Evolutionary conservation across 2,888 invertebrate species (phyloP), one percentile per base, ranked within the genome.

Genomic region (Athrips mouffetella): DNA sequence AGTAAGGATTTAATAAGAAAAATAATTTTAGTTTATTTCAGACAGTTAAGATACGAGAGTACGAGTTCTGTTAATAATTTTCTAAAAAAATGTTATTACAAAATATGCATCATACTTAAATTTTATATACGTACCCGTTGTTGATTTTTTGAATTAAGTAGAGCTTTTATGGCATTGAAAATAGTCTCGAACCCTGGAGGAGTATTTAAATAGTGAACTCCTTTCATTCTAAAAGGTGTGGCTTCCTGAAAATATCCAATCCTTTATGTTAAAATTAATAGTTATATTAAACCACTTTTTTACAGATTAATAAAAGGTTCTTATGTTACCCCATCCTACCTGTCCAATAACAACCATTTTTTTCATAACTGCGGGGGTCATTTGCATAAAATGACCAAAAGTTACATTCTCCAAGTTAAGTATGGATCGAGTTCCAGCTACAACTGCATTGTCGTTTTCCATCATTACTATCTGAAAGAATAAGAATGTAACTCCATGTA

Each of bases 141-240:
- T 58, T 63, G 83, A 60, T 91, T 84, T 67, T 92, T 92, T 48
- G 91, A 90, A 53, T 87, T 90, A 48, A 92, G 70, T 53, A 92
- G 82, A 11, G 67, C 63, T 61, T 88, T 90, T 35, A 91, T 73
- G 21, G 90, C 70, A 53, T 85, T 87, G 56, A 89, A 90, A 10
- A 91, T 49, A 0, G 87, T 85, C 55, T 91, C 91, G 60, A 91
- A 90, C 3, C 89, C 85, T 1, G 87, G 47, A 0, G 91, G 90
- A 1, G 89, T 83, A 59, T 92, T 91, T 30, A 91, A 58, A 51
- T 89, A 90, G 62, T 91, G 90, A 20, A 86, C 66, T 5, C 89
- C 90, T 68, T 92, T 91, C 62, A 90, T 86, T 45, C 92, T 81
- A 25, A 89, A 60, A 0, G 92, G 92, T 49, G 87, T 79, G 1